Conservation (phyloP, 2,113 vertebrate genomes). For the Elephas maximus region DNA sequence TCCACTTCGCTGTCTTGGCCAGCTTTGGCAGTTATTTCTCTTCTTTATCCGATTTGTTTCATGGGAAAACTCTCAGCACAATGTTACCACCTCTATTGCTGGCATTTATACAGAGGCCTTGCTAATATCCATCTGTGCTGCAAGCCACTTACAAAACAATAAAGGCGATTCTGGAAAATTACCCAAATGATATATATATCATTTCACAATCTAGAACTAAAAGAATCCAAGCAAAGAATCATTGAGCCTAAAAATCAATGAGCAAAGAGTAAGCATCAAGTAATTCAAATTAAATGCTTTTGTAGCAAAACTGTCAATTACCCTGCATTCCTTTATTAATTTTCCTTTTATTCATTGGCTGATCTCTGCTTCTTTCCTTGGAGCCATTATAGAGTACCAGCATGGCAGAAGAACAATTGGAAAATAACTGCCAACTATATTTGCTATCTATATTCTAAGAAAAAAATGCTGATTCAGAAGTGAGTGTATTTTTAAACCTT, state of each 20-base stretch:
- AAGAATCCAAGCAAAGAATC: background rate
- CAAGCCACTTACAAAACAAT: conserved; percentile 40
- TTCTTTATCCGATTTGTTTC: conserved; percentile 81
- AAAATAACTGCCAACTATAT: conserved; percentile 26
- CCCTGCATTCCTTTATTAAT: conserved; percentile 10
- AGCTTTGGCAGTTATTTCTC: conserved; percentile 58
- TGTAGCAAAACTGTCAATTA: conserved; percentile 52
- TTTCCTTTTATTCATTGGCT: conserved; percentile 12
- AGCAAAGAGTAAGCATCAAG: background rate
- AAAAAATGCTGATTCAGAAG: conserved; percentile 64
- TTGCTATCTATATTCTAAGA: background rate
- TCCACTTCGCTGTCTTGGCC: background rate
- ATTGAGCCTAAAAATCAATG: background rate
- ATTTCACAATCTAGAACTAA: background rate
- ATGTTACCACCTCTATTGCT: conserved; percentile 59
- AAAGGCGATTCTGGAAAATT: conserved; percentile 63
- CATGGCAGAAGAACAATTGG: background rate
- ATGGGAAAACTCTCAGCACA: conserved; percentile 64
- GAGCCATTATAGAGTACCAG: background rate
- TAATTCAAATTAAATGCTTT: conserved; percentile 53
- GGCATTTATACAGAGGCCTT: conserved; percentile 71
- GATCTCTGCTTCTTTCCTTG: background rate
- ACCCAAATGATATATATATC: background rate
- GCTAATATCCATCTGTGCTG: conserved; percentile 80
- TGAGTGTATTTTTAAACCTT: conserved; percentile 67